Conservation (phyloP, 2,888 invertebrate genomes). For the Siphlonurus alternatus region DNA sequence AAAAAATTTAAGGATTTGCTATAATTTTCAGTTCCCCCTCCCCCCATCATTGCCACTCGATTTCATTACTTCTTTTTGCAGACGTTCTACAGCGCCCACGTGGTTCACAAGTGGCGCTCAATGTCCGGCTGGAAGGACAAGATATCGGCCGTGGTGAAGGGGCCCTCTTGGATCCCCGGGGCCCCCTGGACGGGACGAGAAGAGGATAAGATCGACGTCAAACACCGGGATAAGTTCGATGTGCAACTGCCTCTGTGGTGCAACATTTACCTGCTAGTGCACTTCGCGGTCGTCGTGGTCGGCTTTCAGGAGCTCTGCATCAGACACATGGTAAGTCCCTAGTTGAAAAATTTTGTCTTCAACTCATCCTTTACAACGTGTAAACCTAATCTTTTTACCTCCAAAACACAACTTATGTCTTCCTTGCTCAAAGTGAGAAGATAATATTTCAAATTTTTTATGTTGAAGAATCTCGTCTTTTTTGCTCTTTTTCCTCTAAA, state of each 20-base stretch:
- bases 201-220: conserved; percentile 52
- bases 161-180: conserved; percentile 80
- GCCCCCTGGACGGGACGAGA: conserved; percentile 57
- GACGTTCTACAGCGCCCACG: conserved; percentile 56
- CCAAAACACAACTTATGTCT: too few species aligned
- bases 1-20: too few species aligned
- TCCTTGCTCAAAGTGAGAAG: too few species aligned
- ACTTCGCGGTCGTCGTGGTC: conserved; percentile 46
- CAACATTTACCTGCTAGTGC: conserved; percentile 44
- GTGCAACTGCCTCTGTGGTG: conserved; percentile 47
- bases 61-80: too few species aligned
- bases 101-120: conserved; percentile 40
- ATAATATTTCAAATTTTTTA: too few species aligned
- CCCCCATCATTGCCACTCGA: too few species aligned
- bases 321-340: conserved; percentile 39
- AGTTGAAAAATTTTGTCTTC: too few species aligned
- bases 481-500: too few species aligned
- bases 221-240: conserved; percentile 46
- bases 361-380: too few species aligned
- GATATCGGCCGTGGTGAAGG: conserved; percentile 55
- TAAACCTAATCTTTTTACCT: too few species aligned
- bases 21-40: too few species aligned
- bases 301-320: conserved; percentile 48
- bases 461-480: too few species aligned
- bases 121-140: conserved; percentile 44